Evolutionary conservation across 2,888 invertebrate species (phyloP), one percentile per base, ranked within the genome.

Genomic region (Yponomeuta cagnagella): DNA sequence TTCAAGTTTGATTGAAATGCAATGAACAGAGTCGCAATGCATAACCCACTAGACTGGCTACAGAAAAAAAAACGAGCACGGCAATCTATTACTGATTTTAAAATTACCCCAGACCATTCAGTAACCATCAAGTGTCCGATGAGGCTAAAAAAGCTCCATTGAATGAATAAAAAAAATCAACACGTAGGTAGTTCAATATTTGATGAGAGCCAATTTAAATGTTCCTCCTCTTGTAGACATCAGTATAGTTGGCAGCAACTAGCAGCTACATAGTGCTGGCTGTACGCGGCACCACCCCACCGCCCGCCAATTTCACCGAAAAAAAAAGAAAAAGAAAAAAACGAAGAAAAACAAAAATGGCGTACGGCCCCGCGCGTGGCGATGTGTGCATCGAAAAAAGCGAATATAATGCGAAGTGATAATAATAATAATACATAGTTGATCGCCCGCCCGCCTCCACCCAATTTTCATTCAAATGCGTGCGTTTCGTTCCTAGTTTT

Each of bases 141-240:
- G 76, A 77, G 79, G 79, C 79, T 80, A 82, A 88, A 89, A 90
- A 90, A 85, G 81, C 80, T 58, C 15, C 79, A 82, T 82, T 83
- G 85, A 90, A 89, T 90, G 88, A 89, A 91, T 90, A 66, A 90
- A 90, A 89, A 90, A 70, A 90, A 90, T 15, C 89, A 89, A 90
- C 89, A 90, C 82, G 86, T 87, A 88, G 88, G 86, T 87, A 88
- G 88, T 89, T 71, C 90, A 91, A 91, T 92, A 90, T 90, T 90
- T 92, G 91, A 92, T 91, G 90, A 90, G 90, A 87, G 89, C 89
- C 91, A 91, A 91, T 92, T 91, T 90, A 89, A 90, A 90, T 89
- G 90, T 88, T 89, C 89, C 87, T 86, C 88, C 91, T 90, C 91
- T 91, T 92, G 91, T 91, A 92, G 91, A 91, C 90, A 90, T 89